Evolutionary conservation across 2,113 vertebrate species (phyloP).

Genomic region (Puffinus mauretanicus): DNA sequence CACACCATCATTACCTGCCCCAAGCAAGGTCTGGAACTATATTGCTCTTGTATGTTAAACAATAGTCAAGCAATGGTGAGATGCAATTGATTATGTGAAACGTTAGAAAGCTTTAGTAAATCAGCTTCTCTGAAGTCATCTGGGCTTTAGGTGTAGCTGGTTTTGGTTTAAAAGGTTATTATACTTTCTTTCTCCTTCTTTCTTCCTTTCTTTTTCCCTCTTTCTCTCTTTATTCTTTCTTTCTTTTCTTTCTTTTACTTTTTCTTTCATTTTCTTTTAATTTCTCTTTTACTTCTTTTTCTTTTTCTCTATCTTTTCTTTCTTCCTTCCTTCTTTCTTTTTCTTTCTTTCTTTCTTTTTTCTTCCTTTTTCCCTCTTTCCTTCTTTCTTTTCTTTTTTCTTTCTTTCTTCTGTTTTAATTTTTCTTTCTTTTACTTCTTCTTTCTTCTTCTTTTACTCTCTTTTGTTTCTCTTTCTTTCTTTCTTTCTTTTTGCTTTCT

Average conservation of each 20-base stretch:
- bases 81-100: constrained; percentile 45
- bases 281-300: too few species aligned
- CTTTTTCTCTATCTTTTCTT: too few species aligned
- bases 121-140: constrained; percentile 50
- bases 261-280: too few species aligned
- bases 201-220: rapidly evolving
- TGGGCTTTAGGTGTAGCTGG: constrained; percentile 38
- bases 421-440: too few species aligned
- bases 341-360: background rate
- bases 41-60: constrained; percentile 57
- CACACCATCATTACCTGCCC: constrained; percentile 53
- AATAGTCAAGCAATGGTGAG: constrained; percentile 36
- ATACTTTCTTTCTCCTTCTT: background rate
- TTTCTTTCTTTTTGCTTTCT: rapidly evolving
- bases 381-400: rapidly evolving
- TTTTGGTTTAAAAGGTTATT: constrained; percentile 17
- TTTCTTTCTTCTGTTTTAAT: too few species aligned
- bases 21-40: constrained; percentile 60
- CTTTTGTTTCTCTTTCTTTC: rapidly evolving
- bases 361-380: too few species aligned
- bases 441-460: background rate
- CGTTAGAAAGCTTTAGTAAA: constrained; percentile 56
- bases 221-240: rapidly evolving
- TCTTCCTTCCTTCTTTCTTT: too few species aligned
- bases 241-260: rapidly evolving